phyloP scores from a whole-genome alignment of 2,113 vertebrate species.

The Cyprinodon variegatus region DNA sequence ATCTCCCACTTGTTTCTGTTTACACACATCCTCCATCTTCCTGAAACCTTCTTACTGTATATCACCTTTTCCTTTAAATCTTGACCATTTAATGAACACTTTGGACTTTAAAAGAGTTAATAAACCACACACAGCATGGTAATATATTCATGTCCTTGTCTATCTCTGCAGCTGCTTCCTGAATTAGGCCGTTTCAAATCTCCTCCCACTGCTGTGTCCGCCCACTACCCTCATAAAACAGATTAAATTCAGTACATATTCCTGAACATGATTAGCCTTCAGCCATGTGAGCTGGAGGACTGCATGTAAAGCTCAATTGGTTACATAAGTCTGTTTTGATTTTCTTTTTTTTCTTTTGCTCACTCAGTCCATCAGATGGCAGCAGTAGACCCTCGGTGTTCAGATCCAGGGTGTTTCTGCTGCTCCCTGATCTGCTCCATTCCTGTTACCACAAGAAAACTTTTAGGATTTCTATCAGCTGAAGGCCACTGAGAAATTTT shows the following conservation, averaged over 20 bases:
- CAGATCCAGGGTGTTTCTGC: not conserved
- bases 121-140: not conserved
- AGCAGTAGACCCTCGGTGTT: not conserved
- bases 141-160: conserved; percentile 7
- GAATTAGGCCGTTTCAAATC: conserved; percentile 54
- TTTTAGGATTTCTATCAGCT: no score
- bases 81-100: not conserved
- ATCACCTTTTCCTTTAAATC: conserved; percentile 3
- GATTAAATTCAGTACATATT: conserved; percentile 38
- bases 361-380: not conserved
- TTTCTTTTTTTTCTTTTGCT: not conserved
- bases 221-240: conserved; percentile 15
- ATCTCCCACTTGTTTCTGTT: not conserved
- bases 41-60: not conserved
- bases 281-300: conserved; percentile 21
- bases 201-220: conserved; percentile 20
- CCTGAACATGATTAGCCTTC: conserved; percentile 46
- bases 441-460: no score
- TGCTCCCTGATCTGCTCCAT: not conserved
- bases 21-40: not conserved
- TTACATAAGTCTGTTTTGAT: conserved; percentile 14
- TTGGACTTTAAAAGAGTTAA: conserved; percentile 8
- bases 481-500: no score
- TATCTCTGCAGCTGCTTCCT: conserved; percentile 47
- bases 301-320: conserved; percentile 14